Percentiles rank a stretch among this genome's conserved stretches.
phyloP scores from a whole-genome alignment of 2,797 vertebrate genomes.

The Xerus rutilus region DNA sequence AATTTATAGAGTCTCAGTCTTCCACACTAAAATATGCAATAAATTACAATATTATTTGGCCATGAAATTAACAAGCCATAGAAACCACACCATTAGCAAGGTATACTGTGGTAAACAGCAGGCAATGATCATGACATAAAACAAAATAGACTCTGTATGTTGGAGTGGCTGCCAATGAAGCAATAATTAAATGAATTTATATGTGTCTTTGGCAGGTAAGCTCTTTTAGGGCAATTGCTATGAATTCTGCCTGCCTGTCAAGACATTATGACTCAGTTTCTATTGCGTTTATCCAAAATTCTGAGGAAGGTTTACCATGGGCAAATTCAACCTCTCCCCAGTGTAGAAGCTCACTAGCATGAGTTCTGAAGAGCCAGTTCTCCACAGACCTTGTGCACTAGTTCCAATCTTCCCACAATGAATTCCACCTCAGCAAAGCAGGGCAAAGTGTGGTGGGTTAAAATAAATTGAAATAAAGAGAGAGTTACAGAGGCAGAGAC shows the following conservation, averaged over 20 bases:
- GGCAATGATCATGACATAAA: conserved; percentile 39
- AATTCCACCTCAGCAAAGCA: neutral
- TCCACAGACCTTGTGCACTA: neutral
- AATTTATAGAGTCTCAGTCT: conserved; percentile 35
- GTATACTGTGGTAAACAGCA: conserved; percentile 58
- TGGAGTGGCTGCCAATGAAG: conserved; percentile 4
- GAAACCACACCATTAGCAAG: conserved; percentile 62
- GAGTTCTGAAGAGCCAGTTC: neutral
- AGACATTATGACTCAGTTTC: neutral
- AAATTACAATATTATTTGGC: conserved; percentile 69
- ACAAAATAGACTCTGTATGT: neutral
- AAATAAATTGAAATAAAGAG: neutral
- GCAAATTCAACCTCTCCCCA: neutral
- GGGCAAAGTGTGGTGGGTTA: neutral
- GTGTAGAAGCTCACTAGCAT: neutral
- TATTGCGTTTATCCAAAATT: neutral
- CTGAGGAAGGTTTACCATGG: neutral
- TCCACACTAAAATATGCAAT: conserved; percentile 5
- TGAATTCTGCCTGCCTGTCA: neutral
- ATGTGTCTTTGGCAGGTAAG: neutral
- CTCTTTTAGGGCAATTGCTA: conserved; percentile 45
- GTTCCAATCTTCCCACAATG: neutral
- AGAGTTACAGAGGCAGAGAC: neutral
- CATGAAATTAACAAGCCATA: conserved; percentile 74
- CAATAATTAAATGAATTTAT: neutral